Evolutionary conservation across 2,113 vertebrate species (phyloP), one percentile per base, ranked within the genome.

Genomic region (Centropus bengalensis): DNA sequence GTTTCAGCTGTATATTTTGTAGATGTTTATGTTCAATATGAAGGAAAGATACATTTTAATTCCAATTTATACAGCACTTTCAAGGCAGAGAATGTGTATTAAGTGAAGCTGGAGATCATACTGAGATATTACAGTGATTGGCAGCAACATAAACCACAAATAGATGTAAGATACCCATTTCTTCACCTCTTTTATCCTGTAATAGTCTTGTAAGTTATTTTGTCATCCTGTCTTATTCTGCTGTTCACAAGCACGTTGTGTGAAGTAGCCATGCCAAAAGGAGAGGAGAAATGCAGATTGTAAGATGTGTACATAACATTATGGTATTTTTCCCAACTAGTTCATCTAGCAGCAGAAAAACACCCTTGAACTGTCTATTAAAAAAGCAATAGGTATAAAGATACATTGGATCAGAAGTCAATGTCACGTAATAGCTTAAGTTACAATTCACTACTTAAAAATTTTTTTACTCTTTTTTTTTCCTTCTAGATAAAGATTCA

Each of bases 401-500:
- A 59, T 68, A 44, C 21, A 33, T 10, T 14, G 7, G 14, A 33
- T 59, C 51, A 87, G 38, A 71, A 76, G 36, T 80, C 56, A 54
- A 4, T 38, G 32, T 78, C 26, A 47, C 8, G 9, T 73, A 47
- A 51, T 30, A 68, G 23, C 16, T 40, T 28, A 59, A 87, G 12
- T 80, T 73, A 66, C n/a, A n/a, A 70, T 33, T 51, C 5, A 6
- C 5, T 23, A 60, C 9, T 54, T 93, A 32, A 70, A 59, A 16
- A 19, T 7, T 1, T 2, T 18, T 33, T 32, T 21, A 8, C 1
- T 2, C 15, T 38, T 32, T 59, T 2, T 15, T 33, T 33, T 60
- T 45, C 44, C 70, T 68, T 28, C 18, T 33, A 40, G 63, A 69
- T 44, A 47, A 62, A 59, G 10, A 40, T 54, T 56, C 5, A 1